Evolutionary conservation across 1,140 invertebrate species (phyloP).

Genomic region (Cephus cinctus): DNA sequence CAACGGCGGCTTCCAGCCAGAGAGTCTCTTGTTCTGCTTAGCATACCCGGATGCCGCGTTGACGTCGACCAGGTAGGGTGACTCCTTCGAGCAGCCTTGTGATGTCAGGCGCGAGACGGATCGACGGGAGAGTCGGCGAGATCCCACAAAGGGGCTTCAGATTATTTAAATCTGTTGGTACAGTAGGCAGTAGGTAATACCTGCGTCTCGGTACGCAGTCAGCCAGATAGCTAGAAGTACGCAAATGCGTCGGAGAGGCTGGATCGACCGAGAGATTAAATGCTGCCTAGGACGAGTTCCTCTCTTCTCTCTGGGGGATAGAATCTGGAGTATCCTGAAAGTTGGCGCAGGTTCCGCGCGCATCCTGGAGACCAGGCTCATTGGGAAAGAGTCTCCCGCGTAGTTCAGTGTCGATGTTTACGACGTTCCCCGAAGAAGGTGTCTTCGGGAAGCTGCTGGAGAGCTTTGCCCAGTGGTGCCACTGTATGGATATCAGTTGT

Average conservation of each 20-base stretch:
- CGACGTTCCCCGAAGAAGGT: not conserved
- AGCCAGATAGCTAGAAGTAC: not conserved
- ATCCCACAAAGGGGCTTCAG: conserved; percentile 20
- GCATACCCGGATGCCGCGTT: not conserved
- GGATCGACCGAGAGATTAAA: too few species aligned
- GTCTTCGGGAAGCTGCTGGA: not conserved
- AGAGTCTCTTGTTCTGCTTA: too few species aligned
- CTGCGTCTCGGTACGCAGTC: conserved; percentile 10
- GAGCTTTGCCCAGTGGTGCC: too few species aligned
- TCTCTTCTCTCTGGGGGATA: too few species aligned
- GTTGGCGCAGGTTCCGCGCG: too few species aligned
- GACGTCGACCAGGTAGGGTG: conserved; percentile 5
- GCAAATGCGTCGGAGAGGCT: conserved; percentile 4
- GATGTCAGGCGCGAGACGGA: conserved; percentile 16
- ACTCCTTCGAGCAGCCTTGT: conserved; percentile 2
- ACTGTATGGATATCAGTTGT: not conserved
- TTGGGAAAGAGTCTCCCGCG: too few species aligned
- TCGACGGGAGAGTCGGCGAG: conserved; percentile 25
- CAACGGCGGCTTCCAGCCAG: too few species aligned
- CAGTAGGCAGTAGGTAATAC: too few species aligned
- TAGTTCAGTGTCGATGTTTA: too few species aligned
- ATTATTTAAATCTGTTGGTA: conserved; percentile 29
- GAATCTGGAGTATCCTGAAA: too few species aligned
- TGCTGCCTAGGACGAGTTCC: too few species aligned
- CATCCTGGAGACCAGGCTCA: too few species aligned